Evolutionary conservation across 2,113 vertebrate species (phyloP).

Genomic region (Myxocyprinus asiaticus): DNA sequence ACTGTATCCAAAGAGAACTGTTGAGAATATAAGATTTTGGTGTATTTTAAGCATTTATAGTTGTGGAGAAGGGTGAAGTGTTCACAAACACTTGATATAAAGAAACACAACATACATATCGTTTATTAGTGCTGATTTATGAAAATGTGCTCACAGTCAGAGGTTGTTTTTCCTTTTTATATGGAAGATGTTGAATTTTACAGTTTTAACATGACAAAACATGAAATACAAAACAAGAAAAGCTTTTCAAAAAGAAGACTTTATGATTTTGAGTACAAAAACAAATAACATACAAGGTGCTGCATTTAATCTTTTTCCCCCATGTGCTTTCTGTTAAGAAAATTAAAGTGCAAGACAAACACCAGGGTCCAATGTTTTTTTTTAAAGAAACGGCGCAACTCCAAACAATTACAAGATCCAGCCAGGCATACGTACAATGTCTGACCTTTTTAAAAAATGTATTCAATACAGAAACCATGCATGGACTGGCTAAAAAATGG

Average conservation of each 20-base stretch:
- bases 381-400: neutral
- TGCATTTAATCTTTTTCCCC: constrained; percentile 15
- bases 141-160: constrained; percentile 46
- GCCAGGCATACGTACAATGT: neutral
- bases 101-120: neutral
- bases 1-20: no score
- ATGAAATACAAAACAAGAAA: constrained; percentile 14
- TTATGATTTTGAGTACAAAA: constrained; percentile 16
- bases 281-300: constrained; percentile 37
- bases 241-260: neutral
- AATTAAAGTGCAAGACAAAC: constrained; percentile 41
- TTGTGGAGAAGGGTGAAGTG: no score
- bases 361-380: constrained; percentile 45
- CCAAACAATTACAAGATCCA: neutral
- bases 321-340: constrained; percentile 31
- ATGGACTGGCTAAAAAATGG: neutral
- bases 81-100: neutral
- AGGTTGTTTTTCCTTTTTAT: neutral
- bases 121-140: constrained; percentile 48
- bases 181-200: constrained; percentile 42
- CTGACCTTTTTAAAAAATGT: neutral
- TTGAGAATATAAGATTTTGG: no score
- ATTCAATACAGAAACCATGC: constrained; percentile 40
- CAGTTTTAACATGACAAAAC: constrained; percentile 30
- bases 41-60: no score